phyloP scores from a whole-genome alignment of 2,113 vertebrate species.

The Aix galericulata region DNA sequence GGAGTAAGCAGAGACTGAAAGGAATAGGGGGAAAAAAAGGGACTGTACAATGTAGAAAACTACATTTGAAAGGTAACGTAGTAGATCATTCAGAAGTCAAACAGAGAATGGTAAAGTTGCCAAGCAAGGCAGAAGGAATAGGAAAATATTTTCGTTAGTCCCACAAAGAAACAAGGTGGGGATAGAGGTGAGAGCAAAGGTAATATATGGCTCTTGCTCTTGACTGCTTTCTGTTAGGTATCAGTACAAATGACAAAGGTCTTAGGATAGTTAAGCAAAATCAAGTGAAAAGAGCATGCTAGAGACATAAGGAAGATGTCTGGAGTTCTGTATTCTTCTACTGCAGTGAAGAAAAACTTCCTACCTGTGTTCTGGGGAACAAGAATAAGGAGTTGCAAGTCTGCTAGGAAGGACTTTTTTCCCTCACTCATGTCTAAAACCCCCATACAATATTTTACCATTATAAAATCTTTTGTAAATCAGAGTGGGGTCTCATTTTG shows the following conservation, averaged over 20 bases:
- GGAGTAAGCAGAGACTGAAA: background rate
- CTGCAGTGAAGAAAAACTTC: background rate
- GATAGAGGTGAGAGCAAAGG: background rate
- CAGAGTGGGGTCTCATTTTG: background rate
- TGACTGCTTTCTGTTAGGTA: background rate
- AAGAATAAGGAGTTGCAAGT: background rate
- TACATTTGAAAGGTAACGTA: background rate
- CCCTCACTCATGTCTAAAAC: background rate
- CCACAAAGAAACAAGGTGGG: background rate
- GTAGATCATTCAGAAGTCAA: background rate
- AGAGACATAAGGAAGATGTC: background rate
- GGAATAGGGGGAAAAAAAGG: background rate
- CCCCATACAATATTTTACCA: background rate
- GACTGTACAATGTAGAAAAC: background rate
- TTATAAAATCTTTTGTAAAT: background rate
- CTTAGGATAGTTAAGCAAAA: background rate
- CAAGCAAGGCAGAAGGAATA: background rate
- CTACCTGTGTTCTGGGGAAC: background rate
- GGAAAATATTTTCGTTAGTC: background rate
- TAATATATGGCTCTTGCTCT: background rate
- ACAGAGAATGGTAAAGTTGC: background rate
- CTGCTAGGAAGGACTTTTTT: background rate
- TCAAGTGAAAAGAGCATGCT: background rate
- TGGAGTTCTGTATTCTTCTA: background rate
- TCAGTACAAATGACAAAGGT: background rate